These are phyloP conservation scores for Stenodema calcarata DNA, from an alignment of 2,888 invertebrate genomes.

Conservation along the genomic window DNA sequence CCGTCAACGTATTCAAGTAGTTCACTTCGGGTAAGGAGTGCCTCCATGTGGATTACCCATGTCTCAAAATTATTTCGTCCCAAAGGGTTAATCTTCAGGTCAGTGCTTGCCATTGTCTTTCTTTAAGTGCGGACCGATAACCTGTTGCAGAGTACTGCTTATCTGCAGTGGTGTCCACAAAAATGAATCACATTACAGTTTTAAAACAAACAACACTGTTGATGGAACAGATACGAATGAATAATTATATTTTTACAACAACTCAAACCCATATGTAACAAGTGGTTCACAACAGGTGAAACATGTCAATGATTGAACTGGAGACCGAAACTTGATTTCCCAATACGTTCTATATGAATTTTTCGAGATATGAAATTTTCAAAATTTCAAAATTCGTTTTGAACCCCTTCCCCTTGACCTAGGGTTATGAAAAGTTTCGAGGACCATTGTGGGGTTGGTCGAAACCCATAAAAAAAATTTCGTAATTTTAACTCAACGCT, in stretches of 20 bases:
- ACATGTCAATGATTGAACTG: not conserved
- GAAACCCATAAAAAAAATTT: no score
- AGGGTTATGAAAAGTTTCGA: no score
- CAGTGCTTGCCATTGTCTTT: not conserved
- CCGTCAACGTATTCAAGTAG: not conserved
- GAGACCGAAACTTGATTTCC: not conserved
- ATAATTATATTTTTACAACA: not conserved
- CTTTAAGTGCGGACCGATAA: not conserved
- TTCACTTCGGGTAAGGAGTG: not conserved
- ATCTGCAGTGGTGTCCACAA: not conserved
- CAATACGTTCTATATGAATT: no score
- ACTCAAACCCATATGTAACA: not conserved
- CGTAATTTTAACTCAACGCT: no score
- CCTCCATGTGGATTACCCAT: conserved; percentile 9
- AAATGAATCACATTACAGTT: not conserved
- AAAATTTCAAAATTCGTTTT: no score
- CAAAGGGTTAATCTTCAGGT: not conserved
- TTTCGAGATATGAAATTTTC: no score
- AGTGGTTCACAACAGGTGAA: not conserved
- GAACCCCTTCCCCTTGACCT: no score
- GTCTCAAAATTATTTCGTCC: conserved; percentile 1
- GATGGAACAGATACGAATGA: not conserved
- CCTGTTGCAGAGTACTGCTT: not conserved
- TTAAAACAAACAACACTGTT: not conserved
- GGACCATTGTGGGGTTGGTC: no score